Base-by-base conservation (phyloP, 2,113 vertebrate genomes). In the Mionectes macconnelli region DNA sequence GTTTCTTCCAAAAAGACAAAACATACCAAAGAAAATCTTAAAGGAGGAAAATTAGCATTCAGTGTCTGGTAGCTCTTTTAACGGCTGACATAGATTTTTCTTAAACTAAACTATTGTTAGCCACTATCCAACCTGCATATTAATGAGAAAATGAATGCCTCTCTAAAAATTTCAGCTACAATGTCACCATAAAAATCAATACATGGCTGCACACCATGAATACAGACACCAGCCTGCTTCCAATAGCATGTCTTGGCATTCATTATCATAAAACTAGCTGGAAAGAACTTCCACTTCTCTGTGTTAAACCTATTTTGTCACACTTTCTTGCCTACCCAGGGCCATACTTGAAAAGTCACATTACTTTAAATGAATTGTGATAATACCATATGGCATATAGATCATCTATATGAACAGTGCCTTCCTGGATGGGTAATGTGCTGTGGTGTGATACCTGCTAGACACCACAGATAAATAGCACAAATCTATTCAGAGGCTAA, bases 111-210 rank as follows among this genome's bases (percentile, higher is more conserved):
- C 95, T 97, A 94, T 97, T 93, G 40, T 96, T 96, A 96, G 91
- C 90, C 88, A 91, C 94, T 93, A 92, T 84, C 85, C 91, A 91
- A 87, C 94, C 95, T 30, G 97, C 96, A 98, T 98, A 96, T 97
- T 97, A 98, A 98, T 96, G 93, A 97, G 84, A 88, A 95, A 89
- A 84, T 79, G 89, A 97, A 97, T 96, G 83, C 72, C 59, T 96
- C 91, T 97, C 96, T 96, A 91, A 97, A 98, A 98, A 96, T 94
- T 97, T 97, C 97, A 96, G 93, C 95, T 97, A 94, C 95, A 94
- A 74, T 82, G 23, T 96, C 70, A 42, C 97, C 96, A 97, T 98
- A 96, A 97, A 98, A 98, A 98, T 98, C 97, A 98, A 98, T 98
- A 96, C 64, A 79, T 78, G 89, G 80, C 89, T 94, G 97, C 4